A percentile compares a stretch with the other conserved stretches of the same genome.
phyloP scores from a whole-genome alignment of 2,113 vertebrate genomes.

The Alces alces region DNA sequence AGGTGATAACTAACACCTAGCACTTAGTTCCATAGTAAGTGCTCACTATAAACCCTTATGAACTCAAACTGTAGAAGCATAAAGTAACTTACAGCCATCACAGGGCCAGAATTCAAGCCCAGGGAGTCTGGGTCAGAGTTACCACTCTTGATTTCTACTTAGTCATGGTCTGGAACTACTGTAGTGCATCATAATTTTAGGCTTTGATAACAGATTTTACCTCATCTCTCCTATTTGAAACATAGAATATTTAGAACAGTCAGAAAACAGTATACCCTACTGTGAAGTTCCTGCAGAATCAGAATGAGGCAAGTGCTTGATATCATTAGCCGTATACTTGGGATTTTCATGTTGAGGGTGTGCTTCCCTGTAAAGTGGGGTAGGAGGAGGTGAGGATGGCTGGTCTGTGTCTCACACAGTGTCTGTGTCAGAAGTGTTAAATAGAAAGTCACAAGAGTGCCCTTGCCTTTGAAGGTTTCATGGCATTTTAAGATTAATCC shows the following conservation, averaged over 20 bases:
- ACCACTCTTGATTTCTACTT: not conserved
- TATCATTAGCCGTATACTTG: not conserved
- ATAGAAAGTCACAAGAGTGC: not conserved
- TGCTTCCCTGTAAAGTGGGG: not conserved
- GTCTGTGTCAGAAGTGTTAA: not conserved
- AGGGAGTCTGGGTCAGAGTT: not conserved
- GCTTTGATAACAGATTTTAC: not conserved
- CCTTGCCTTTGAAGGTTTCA: not conserved
- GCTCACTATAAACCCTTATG: not conserved
- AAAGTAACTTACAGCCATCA: not conserved
- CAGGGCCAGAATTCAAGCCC: not conserved
- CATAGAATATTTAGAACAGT: not conserved
- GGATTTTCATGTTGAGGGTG: not conserved
- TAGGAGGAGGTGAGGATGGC: not conserved
- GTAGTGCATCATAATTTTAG: not conserved
- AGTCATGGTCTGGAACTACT: not conserved
- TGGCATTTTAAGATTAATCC: not conserved
- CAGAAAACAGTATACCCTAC: not conserved
- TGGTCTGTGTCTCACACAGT: not conserved
- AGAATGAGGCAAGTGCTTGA: not conserved
- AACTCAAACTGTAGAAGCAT: not conserved
- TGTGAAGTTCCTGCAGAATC: not conserved
- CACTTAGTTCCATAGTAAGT: not conserved
- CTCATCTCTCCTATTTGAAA: not conserved
- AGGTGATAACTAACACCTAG: not conserved